phyloP scores from a whole-genome alignment of 2,113 vertebrate genomes.

The Anolis carolinensis region DNA sequence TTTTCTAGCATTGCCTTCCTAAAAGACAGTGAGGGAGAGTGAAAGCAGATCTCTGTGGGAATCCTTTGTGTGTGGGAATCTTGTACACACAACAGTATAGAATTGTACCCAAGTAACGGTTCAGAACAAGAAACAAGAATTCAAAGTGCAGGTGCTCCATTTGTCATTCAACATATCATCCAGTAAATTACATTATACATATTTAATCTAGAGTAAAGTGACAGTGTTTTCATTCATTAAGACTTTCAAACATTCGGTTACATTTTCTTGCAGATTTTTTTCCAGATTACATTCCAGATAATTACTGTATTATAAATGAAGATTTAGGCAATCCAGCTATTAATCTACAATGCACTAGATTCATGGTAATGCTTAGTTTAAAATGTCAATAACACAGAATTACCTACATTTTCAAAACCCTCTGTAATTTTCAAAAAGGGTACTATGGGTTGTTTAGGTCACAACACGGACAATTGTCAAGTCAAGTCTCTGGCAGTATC shows the following conservation, averaged over 20 bases:
- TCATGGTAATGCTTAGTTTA: slow-evolving; percentile 64
- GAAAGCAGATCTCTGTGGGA: background rate
- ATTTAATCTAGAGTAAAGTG: slow-evolving; percentile 75
- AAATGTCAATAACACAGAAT: slow-evolving; percentile 58
- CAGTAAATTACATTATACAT: slow-evolving; percentile 63
- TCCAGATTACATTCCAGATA: slow-evolving; percentile 57
- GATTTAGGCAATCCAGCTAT: slow-evolving; percentile 56
- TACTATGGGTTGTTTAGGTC: slow-evolving; percentile 42
- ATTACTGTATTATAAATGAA: slow-evolving; percentile 66
- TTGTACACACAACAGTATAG: background rate
- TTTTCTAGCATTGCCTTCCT: background rate
- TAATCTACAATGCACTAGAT: slow-evolving; percentile 62
- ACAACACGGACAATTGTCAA: slow-evolving; percentile 28
- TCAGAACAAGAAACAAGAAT: slow-evolving; percentile 72
- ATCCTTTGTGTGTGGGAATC: background rate
- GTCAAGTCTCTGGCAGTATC: slow-evolving; percentile 52
- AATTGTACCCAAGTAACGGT: slow-evolving; percentile 20
- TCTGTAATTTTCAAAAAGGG: slow-evolving; percentile 55
- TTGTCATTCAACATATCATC: slow-evolving; percentile 67
- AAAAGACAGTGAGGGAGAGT: background rate
- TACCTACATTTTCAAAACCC: slow-evolving; percentile 60
- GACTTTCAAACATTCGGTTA: slow-evolving; percentile 74
- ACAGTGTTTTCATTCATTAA: slow-evolving; percentile 73
- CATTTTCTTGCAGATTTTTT: slow-evolving; percentile 59
- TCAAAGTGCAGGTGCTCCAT: slow-evolving; percentile 87